Evolutionary conservation across 2,113 vertebrate species (phyloP), one percentile per base, ranked within the genome.

Genomic region (Origma solitaria): DNA sequence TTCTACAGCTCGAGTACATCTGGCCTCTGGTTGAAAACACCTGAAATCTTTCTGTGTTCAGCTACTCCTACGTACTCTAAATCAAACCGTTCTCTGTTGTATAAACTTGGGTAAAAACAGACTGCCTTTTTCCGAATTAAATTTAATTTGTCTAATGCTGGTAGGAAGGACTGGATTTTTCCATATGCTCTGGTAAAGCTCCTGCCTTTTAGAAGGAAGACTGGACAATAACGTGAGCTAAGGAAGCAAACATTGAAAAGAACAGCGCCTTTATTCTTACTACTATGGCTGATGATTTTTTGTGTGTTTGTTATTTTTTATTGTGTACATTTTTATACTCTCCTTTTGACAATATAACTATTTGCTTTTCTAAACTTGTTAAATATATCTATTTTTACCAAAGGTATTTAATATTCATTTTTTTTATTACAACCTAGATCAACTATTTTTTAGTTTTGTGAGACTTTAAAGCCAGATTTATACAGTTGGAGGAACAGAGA

Each of bases 361-460:
- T 98, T 98, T 98, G 95, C 97, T 97, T 98, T 98, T 98, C 98
- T 98, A 98, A 98, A 98, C 97, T 97, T 98, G 98, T 98, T 98
- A 98, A 98, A 98, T 98, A 97, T 98, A 98, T 98, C 98, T 98
- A 98, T 98, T 98, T 98, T 98, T 98, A 98, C 98, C 98, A 98
- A 98, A 98, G 98, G 98, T 99, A 99, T 99, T 99, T 98, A 98
- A 98, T 98, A 97, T 97, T 96, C 97, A 96, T 98, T 98, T 98
- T 98, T 94, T 97, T 98, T 97, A 98, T 97, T 98, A 96, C 95
- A 98, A 90, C 61, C 90, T 98, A 98, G 97, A 98, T 96, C 87
- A 96, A 97, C 68, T 97, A 97, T 98, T 97, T 97, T 97, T 98
- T 98, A 98, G 97, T 94, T 96, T 98, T 97, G 64, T 96, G 97